These are phyloP conservation scores for Menura novaehollandiae DNA, from an alignment of 2,113 vertebrate species.

Conservation along the genomic window DNA sequence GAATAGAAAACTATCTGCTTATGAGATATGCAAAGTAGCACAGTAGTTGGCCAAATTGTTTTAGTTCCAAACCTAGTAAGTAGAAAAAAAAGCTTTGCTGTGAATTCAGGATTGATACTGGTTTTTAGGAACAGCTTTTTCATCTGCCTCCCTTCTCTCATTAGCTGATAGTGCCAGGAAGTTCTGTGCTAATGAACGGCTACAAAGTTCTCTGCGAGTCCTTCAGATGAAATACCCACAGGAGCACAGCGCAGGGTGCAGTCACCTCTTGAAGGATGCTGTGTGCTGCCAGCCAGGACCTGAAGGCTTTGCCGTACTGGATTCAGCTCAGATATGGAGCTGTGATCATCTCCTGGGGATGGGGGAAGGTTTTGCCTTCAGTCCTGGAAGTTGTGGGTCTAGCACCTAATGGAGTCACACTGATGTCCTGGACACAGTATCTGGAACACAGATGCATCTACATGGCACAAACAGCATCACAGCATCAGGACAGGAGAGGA, in stretches of 20 bases:
- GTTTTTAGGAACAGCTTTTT: slow-evolving; percentile 3
- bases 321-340: neutral
- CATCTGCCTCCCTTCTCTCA: neutral
- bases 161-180: slow-evolving; percentile 1
- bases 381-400: neutral
- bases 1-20: neutral
- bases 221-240: neutral
- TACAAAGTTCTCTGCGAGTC: neutral
- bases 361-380: neutral
- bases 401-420: neutral
- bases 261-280: neutral
- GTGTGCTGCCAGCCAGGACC: neutral
- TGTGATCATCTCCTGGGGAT: neutral
- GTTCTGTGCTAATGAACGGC: slow-evolving; percentile 14
- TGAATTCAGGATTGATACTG: neutral
- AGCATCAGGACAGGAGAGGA: neutral
- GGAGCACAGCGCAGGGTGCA: neutral
- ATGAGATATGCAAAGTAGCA: neutral
- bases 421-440: rapidly evolving
- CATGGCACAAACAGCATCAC: neutral
- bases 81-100: neutral
- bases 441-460: neutral
- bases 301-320: neutral
- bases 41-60: neutral
- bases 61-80: neutral